Evolutionary conservation across 2,113 vertebrate species (phyloP).

Genomic region (Callipepla californica): DNA sequence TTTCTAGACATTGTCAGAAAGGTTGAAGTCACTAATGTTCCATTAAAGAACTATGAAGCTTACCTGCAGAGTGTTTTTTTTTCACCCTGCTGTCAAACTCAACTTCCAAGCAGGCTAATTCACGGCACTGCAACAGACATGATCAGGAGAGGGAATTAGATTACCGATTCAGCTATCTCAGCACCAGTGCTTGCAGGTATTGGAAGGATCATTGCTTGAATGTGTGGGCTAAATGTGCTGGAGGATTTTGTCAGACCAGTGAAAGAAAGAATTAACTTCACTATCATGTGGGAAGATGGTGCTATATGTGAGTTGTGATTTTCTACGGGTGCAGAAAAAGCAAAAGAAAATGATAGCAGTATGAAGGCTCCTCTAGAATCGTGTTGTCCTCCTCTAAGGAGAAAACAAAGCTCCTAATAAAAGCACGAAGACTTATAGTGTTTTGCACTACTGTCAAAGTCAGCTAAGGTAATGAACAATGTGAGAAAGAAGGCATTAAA

Average conservation of each 20-base stretch:
- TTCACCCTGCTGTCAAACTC: slow-evolving; percentile 36
- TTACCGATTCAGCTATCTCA: neutral
- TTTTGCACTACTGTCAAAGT: neutral
- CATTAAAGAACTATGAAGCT: neutral
- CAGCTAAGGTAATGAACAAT: neutral
- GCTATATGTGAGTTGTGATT: neutral
- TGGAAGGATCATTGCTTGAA: neutral
- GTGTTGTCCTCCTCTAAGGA: neutral
- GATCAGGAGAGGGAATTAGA: neutral
- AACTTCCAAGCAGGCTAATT: slow-evolving; percentile 66
- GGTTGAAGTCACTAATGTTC: neutral
- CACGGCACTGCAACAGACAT: slow-evolving; percentile 54
- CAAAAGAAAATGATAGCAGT: neutral
- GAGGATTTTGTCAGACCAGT: neutral
- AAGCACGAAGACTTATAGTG: neutral
- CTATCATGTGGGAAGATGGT: neutral
- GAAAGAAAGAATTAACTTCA: neutral
- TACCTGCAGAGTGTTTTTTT: slow-evolving; percentile 46
- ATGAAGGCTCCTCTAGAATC: neutral
- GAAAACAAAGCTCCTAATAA: neutral
- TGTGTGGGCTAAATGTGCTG: neutral
- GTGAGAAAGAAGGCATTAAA: neutral
- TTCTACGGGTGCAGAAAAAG: neutral
- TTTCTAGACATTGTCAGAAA: neutral
- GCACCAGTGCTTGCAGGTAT: neutral